These are phyloP conservation scores for Poecilia gillii DNA, from an alignment of 2,797 vertebrate species.

Conservation along the genomic window DNA sequence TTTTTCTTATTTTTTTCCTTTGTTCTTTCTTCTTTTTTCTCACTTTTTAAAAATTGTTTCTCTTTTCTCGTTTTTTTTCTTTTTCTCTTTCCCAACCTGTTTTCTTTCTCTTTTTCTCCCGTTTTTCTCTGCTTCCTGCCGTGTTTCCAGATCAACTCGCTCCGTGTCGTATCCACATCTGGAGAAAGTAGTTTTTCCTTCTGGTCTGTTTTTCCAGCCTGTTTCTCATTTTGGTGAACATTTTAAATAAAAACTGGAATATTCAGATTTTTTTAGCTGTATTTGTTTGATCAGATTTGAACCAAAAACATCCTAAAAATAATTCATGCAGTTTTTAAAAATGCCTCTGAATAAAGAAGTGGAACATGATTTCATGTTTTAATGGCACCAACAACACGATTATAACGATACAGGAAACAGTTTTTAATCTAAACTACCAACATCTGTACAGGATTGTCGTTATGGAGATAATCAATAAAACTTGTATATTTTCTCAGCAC, in stretches of 20 bases:
- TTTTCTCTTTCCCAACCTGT: too few relatives aligned
- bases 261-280: background rate
- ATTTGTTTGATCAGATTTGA: background rate
- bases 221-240: background rate
- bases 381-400: slow-evolving; percentile 79
- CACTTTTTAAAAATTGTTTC: background rate
- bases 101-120: too few relatives aligned
- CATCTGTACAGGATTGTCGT: slow-evolving; percentile 87
- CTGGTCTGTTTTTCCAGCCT: background rate
- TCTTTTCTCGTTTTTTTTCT: background rate
- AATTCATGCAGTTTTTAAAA: background rate
- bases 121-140: slow-evolving; percentile 38
- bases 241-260: background rate
- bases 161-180: background rate
- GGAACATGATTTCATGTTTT: slow-evolving; percentile 63
- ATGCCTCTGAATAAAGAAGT: background rate
- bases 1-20: background rate
- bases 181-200: background rate
- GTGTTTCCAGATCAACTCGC: background rate
- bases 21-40: background rate
- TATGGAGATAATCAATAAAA: slow-evolving; percentile 79
- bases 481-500: slow-evolving; percentile 71
- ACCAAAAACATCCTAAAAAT: slow-evolving; percentile 1
- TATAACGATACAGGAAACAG: slow-evolving; percentile 67
- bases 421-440: slow-evolving; percentile 72